These are phyloP conservation scores for Rhagonycha fulva DNA, from an alignment of 2,888 invertebrate species.

Conservation along the genomic window DNA sequence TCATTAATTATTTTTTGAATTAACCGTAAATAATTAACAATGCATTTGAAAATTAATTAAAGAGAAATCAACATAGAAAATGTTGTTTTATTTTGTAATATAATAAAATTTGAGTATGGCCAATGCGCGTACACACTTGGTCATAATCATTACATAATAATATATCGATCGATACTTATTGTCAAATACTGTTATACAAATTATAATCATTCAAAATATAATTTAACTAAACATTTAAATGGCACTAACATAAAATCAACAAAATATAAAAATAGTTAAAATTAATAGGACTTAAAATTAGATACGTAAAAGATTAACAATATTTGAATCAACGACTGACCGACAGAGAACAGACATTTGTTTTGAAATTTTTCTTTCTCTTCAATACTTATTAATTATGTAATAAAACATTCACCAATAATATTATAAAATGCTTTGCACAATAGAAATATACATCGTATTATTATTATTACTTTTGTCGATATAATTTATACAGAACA, in stretches of 20 bases:
- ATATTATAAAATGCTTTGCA: constrained; percentile 22
- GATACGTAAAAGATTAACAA: constrained; percentile 17
- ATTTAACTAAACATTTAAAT: constrained; percentile 22
- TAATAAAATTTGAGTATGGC: neutral
- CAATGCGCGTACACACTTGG: neutral
- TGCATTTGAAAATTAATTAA: neutral
- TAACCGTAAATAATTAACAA: neutral
- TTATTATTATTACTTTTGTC: constrained; percentile 16
- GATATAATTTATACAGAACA: constrained; percentile 23
- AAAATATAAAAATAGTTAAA: constrained; percentile 28
- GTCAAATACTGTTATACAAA: neutral
- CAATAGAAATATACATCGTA: constrained; percentile 18
- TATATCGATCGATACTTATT: neutral
- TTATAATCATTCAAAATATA: neutral
- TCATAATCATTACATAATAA: neutral
- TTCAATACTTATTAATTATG: constrained; percentile 12
- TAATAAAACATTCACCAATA: constrained; percentile 22
- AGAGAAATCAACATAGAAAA: neutral
- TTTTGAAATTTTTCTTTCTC: neutral
- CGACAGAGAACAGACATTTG: neutral
- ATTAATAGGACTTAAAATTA: constrained; percentile 16
- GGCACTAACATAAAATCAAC: constrained; percentile 30
- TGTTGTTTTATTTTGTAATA: neutral
- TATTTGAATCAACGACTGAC: constrained; percentile 6
- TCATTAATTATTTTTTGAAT: neutral